These are phyloP conservation scores for Fissipunctia ypsillon DNA, from an alignment of 2,888 invertebrate species.

Conservation along the genomic window DNA sequence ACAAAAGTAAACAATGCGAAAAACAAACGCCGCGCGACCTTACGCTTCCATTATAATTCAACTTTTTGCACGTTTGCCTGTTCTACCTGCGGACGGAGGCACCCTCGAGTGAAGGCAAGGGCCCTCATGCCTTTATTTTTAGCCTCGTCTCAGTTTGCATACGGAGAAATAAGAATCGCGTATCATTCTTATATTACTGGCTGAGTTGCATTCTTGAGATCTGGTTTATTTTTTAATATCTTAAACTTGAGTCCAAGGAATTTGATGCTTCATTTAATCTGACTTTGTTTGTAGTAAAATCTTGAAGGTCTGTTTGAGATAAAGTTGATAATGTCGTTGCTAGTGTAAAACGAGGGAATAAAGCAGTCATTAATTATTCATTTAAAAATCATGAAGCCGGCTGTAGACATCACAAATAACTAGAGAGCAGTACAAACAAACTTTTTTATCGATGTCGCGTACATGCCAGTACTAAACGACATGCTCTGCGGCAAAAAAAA, in stretches of 20 bases:
- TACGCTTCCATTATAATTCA: slow-evolving; percentile 12
- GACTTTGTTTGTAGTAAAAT: not conserved
- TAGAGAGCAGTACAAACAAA: too few species aligned
- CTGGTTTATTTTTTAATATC: slow-evolving; percentile 33
- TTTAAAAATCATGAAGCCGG: not conserved
- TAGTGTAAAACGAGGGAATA: not conserved
- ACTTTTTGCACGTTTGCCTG: slow-evolving; percentile 38
- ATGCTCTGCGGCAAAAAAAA: too few species aligned
- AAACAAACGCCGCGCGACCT: slow-evolving; percentile 20
- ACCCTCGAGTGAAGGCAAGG: slow-evolving; percentile 30
- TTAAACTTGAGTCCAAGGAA: slow-evolving; percentile 29
- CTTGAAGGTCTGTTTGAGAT: slow-evolving; percentile 5
- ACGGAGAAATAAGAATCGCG: slow-evolving; percentile 57
- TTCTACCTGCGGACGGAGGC: slow-evolving; percentile 34
- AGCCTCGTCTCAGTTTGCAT: slow-evolving; percentile 64
- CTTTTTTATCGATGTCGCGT: too few species aligned
- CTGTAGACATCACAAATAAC: not conserved
- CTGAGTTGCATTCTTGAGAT: slow-evolving; percentile 46
- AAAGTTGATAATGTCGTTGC: not conserved
- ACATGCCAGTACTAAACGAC: too few species aligned
- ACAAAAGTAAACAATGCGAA: slow-evolving; percentile 30
- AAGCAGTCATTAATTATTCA: not conserved
- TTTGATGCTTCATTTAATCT: slow-evolving; percentile 11
- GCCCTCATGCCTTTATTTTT: slow-evolving; percentile 63
- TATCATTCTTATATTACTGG: slow-evolving; percentile 56